Conservation (phyloP, 2,113 vertebrate species). For the Anguilla rostrata region DNA sequence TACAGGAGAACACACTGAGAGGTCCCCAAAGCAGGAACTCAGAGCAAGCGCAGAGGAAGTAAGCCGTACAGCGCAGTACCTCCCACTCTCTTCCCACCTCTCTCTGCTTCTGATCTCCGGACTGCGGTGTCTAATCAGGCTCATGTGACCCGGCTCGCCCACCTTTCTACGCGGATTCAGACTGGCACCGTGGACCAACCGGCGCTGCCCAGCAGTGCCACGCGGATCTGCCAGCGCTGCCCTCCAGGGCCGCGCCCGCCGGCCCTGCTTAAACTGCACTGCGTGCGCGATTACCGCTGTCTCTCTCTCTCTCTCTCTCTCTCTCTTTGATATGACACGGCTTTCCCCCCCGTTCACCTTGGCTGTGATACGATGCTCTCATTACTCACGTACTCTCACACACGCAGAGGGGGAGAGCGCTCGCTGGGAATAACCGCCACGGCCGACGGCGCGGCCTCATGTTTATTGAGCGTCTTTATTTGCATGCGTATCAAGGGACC, state of each 20-base stretch:
- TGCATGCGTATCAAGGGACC: constrained; percentile 12
- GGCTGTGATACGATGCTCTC: background rate
- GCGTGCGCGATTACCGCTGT: background rate
- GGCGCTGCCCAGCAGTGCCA: background rate
- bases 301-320: background rate
- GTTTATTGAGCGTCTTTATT: background rate
- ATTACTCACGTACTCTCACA: background rate
- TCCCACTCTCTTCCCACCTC: background rate
- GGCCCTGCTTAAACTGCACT: background rate
- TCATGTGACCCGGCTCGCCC: no score
- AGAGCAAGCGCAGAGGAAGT: background rate
- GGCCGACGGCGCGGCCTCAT: background rate
- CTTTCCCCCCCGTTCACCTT: background rate
- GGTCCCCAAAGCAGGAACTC: background rate
- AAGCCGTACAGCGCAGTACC: background rate
- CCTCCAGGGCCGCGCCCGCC: background rate
- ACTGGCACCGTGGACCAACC: background rate
- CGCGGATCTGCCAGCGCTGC: background rate
- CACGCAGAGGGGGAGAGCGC: background rate
- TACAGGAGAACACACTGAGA: background rate
- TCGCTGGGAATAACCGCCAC: background rate
- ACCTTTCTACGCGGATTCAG: background rate
- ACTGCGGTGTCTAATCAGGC: background rate
- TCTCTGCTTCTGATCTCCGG: background rate
- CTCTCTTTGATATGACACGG: background rate